phyloP scores from a whole-genome alignment of 2,888 invertebrate species.

The Amphiduros pacificus region DNA sequence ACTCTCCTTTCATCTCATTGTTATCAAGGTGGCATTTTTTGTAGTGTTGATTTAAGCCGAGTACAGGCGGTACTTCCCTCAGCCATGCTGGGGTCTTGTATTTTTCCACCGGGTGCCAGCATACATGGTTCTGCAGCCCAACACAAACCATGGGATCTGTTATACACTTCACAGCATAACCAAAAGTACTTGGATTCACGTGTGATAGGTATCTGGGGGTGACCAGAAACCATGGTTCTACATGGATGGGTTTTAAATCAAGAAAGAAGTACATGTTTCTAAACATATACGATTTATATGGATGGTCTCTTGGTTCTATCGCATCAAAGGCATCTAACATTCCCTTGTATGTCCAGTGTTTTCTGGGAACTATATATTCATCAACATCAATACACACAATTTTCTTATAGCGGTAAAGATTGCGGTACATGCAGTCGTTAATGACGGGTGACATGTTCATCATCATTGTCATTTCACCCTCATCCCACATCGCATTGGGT shows the following conservation, averaged over 20 bases:
- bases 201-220: not conserved
- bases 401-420: slow-evolving; percentile 26
- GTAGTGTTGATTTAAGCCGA: not conserved
- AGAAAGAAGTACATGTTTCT: slow-evolving; percentile 23
- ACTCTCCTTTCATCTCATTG: no score
- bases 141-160: not conserved
- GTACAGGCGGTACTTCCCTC: not conserved
- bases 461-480: no score
- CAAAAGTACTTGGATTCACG: not conserved
- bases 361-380: slow-evolving; percentile 28
- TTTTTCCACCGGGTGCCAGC: not conserved
- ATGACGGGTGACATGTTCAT: slow-evolving; percentile 8
- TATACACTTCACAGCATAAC: not conserved
- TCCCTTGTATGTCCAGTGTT: slow-evolving; percentile 1
- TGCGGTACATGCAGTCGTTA: slow-evolving; percentile 31
- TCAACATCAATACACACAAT: slow-evolving; percentile 24
- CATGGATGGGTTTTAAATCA: slow-evolving; percentile 4
- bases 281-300: slow-evolving; percentile 10
- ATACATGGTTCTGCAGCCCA: not conserved
- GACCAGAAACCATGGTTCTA: no score
- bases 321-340: not conserved
- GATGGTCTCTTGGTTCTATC: slow-evolving; percentile 1
- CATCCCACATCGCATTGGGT: no score
- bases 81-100: not conserved
- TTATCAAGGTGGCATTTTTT: not conserved